Conservation (phyloP, 1,140 invertebrate genomes). For the Diprion similis region DNA sequence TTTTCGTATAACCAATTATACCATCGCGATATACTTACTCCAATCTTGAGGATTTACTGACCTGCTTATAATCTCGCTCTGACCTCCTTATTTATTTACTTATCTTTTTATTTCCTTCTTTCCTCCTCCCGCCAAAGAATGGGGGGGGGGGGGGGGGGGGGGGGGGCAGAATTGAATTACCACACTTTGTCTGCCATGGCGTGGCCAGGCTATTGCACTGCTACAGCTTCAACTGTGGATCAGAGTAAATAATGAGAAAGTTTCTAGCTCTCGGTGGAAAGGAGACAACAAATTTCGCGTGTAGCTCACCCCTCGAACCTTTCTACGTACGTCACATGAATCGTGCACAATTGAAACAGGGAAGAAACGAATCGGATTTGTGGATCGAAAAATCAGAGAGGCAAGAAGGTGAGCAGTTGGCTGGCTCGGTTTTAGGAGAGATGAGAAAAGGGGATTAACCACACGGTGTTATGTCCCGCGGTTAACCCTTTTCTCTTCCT, state of each 20-base stretch:
- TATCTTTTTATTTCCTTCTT: too few relatives aligned
- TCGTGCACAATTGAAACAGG: conserved; percentile 30
- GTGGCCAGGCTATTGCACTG: not conserved
- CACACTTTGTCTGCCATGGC: too few relatives aligned
- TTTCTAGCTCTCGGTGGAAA: not conserved
- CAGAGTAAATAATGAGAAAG: not conserved
- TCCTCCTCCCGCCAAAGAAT: too few relatives aligned
- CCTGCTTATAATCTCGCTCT: too few relatives aligned
- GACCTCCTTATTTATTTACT: too few relatives aligned
- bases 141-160: too few relatives aligned
- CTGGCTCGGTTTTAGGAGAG: not conserved
- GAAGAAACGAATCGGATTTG: conserved; percentile 28
- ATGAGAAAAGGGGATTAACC: conserved; percentile 4
- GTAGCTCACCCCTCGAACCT: conserved; percentile 18
- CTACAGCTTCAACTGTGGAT: not conserved
- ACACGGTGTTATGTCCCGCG: not conserved
- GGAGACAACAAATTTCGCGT: not conserved
- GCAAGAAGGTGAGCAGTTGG: not conserved
- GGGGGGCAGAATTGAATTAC: too few relatives aligned
- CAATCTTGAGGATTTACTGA: too few relatives aligned
- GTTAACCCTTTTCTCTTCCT: conserved; percentile 1
- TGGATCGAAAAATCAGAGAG: too few relatives aligned
- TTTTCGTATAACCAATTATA: not conserved
- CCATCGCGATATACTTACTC: too few relatives aligned
- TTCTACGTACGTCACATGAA: conserved; percentile 26